Conservation (phyloP, 2,888 invertebrate species). For the Anarsia innoxiella region DNA sequence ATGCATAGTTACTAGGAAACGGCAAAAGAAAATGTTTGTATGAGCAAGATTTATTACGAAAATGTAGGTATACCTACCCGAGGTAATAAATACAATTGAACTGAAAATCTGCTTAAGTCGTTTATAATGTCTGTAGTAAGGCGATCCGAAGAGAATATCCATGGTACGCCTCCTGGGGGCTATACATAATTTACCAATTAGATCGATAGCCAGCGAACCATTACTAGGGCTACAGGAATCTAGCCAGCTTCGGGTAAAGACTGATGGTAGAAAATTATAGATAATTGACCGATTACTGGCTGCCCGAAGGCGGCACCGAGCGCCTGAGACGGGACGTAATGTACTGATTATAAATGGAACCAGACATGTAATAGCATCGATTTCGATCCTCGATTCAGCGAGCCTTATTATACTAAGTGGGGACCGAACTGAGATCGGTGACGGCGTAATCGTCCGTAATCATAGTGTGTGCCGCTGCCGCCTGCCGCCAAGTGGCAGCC, state of each 20-base stretch:
- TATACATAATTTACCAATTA: conserved; percentile 60
- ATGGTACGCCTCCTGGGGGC: conserved; percentile 27
- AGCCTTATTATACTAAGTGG: conserved; percentile 73
- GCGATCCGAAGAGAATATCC: background rate
- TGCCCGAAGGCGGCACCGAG: conserved; percentile 43
- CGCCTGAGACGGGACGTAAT: conserved; percentile 41
- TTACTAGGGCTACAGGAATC: conserved; percentile 48
- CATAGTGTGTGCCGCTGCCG: conserved; percentile 40
- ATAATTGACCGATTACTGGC: conserved; percentile 68
- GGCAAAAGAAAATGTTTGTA: too few relatives aligned
- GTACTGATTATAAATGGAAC: conserved; percentile 68
- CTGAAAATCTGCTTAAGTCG: conserved; percentile 1
- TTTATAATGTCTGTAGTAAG: background rate
- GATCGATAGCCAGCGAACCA: conserved; percentile 51
- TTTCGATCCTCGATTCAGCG: conserved; percentile 62
- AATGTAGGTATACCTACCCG: too few relatives aligned
- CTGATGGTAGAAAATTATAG: conserved; percentile 72
- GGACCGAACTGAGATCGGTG: conserved; percentile 62
- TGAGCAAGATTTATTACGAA: too few relatives aligned
- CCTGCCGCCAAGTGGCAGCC: conserved; percentile 25
- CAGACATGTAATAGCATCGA: conserved; percentile 69
- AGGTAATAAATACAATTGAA: too few relatives aligned
- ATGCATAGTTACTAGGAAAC: too few relatives aligned
- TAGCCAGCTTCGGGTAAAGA: conserved; percentile 56
- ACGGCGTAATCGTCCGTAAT: conserved; percentile 68